A percentile compares a stretch with the other conserved stretches of the same genome.
Evolutionary conservation across 2,113 vertebrate species (phyloP).

Genomic region (Myiopsitta monachus): DNA sequence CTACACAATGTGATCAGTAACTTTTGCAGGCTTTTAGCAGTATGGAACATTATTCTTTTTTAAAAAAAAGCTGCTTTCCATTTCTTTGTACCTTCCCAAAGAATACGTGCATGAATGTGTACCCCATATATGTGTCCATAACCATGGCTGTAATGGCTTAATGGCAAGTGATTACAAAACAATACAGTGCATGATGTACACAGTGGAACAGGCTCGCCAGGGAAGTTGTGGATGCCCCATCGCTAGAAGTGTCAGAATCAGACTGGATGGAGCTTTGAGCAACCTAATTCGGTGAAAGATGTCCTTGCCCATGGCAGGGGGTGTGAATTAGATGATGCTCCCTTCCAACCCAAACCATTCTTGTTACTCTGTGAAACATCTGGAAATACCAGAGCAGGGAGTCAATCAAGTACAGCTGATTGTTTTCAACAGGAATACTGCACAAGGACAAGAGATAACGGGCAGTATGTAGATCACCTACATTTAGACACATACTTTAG

Average conservation of each 20-base stretch:
- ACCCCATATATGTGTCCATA: not conserved
- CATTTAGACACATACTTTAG: not conserved
- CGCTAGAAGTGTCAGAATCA: not conserved
- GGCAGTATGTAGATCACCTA: not conserved
- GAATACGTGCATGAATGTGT: accelerated
- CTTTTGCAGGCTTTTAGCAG: not conserved
- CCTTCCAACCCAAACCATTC: not conserved
- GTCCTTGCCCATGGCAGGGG: accelerated
- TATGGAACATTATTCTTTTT: not conserved
- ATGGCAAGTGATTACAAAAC: not conserved
- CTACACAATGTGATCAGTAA: not conserved
- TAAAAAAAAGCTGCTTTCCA: not conserved
- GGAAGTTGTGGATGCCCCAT: not conserved
- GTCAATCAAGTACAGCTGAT: not conserved
- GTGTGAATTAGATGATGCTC: not conserved
- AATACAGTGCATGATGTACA: not conserved
- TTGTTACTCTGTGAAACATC: not conserved
- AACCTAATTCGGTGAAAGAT: not conserved
- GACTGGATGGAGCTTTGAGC: not conserved
- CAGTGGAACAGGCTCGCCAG: not conserved
- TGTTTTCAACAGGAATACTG: not conserved
- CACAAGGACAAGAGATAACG: not conserved
- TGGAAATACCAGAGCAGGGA: not conserved
- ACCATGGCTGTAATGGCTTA: not conserved
- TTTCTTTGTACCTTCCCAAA: not conserved